phyloP scores from a whole-genome alignment of 2,797 vertebrate genomes.

The Paratrypauchen microcephalus region DNA sequence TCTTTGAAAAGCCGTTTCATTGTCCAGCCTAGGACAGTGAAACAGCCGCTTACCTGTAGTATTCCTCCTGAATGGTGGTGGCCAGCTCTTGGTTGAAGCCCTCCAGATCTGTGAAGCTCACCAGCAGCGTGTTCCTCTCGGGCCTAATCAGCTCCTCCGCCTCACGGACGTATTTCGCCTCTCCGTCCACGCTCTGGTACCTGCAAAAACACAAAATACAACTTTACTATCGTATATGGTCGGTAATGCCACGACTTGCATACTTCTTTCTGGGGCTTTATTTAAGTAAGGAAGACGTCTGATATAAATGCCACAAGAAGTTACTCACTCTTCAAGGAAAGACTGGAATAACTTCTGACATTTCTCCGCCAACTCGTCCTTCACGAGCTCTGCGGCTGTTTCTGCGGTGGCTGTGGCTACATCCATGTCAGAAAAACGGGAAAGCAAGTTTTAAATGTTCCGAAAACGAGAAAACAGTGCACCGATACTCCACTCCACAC shows the following conservation, averaged over 20 bases:
- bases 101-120: slow-evolving; percentile 92
- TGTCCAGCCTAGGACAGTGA: neutral
- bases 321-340: slow-evolving; percentile 95
- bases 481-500: neutral
- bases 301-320: slow-evolving; percentile 2
- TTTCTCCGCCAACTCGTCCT: slow-evolving; percentile 95
- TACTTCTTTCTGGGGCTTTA: neutral
- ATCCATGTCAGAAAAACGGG: slow-evolving; percentile 78
- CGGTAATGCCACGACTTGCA: neutral
- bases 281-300: neutral
- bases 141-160: slow-evolving; percentile 95
- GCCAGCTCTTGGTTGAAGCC: slow-evolving; percentile 97
- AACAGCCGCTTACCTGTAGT: slow-evolving; percentile 84
- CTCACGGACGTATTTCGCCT: slow-evolving; percentile 90
- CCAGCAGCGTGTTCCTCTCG: slow-evolving; percentile 91
- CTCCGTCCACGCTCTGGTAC: slow-evolving; percentile 90
- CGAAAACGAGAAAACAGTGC: neutral
- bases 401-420: slow-evolving; percentile 74
- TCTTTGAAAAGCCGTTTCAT: neutral
- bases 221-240: neutral
- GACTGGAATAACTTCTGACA: slow-evolving; percentile 98
- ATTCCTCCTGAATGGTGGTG: slow-evolving; percentile 96
- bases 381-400: slow-evolving; percentile 77
- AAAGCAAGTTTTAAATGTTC: neutral
- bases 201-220: slow-evolving; percentile 54